Percentiles rank a stretch among this genome's conserved stretches.
phyloP scores from a whole-genome alignment of 2,797 vertebrate genomes.

The Parotocinclus haroldoi region DNA sequence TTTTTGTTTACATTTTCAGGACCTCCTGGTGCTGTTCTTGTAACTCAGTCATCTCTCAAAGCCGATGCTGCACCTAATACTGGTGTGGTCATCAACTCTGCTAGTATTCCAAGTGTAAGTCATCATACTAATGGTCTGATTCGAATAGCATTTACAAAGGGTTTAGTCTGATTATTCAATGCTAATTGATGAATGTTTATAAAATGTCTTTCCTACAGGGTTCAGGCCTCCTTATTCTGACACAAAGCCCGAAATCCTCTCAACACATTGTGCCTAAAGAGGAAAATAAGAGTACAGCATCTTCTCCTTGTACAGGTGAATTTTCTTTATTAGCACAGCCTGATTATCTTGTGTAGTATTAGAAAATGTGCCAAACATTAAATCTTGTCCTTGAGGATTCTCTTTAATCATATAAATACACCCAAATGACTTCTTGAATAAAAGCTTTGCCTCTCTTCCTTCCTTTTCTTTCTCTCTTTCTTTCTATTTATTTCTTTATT shows the following conservation, averaged over 20 bases:
- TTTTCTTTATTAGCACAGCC: too few relatives aligned
- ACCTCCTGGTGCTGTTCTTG: conserved; percentile 81
- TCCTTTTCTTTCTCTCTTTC: too few relatives aligned
- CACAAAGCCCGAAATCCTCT: conserved; percentile 69
- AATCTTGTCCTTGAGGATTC: background rate
- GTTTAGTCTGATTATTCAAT: background rate
- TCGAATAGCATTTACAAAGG: too few relatives aligned
- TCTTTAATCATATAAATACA: too few relatives aligned
- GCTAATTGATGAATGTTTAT: background rate
- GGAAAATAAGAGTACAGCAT: conserved; percentile 74
- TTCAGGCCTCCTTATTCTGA: conserved; percentile 76
- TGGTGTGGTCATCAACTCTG: conserved; percentile 79
- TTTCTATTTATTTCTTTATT: too few relatives aligned
- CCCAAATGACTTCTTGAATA: too few relatives aligned
- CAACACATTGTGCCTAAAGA: conserved; percentile 77
- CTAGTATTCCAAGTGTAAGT: conserved; percentile 81
- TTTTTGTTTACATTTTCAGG: conserved; percentile 70
- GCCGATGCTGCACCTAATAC: conserved; percentile 78
- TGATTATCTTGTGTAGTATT: too few relatives aligned
- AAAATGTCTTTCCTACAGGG: conserved; percentile 55
- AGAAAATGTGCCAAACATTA: too few relatives aligned
- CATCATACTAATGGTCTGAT: background rate
- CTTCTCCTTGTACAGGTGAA: conserved; percentile 74
- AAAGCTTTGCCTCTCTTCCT: background rate
- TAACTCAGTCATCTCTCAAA: conserved; percentile 82